Base-by-base conservation (phyloP, 2,113 vertebrate species). In the Engystomops pustulosus region DNA sequence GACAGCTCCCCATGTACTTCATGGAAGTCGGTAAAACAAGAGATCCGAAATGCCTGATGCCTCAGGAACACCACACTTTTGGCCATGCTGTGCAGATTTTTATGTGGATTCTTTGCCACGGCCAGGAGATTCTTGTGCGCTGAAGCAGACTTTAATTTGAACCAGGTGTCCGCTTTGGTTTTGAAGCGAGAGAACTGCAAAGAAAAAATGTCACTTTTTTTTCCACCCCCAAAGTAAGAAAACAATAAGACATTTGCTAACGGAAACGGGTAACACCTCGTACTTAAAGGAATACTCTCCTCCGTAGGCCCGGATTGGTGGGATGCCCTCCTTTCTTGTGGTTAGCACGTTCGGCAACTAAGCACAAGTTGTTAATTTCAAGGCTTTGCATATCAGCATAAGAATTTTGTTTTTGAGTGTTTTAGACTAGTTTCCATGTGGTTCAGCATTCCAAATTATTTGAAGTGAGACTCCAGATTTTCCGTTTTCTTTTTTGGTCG, bases 71-170 rank as follows among this genome's bases (percentile, higher is more conserved):
- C 86, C 88, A 87, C 86, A 79, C 81, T n/a, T 0, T 83, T 89
- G 90, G 91, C 87, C 0, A 0, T 12, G 15, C 51, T 79, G 90
- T 87, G 38, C 36, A 41, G 68, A 82, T 58, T 74, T 82, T 91
- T 88, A 85, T 86, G 86, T 81, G 91, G 88, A 88, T 92, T 91
- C 85, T 83, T 85, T 90, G 87, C 75, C 88, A 85, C 87, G 0
- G 84, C 89, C 91, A 90, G 90, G 89, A 92, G 88, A 91, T 88
- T 92, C 88, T 90, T 84, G 85, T 88, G 88, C 88, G 88, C 88
- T 90, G 88, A 89, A 90, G 85, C 78, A 88, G 87, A 70, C 75
- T 87, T 88, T 92, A 93, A 92, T 91, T 89, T 87, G 90, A 92
- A 92, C 91, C 92, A 92, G 90, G 89, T 92, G 90, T 83, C 86